Conservation (phyloP, 2,797 vertebrate species). For the Alouatta caraya region DNA sequence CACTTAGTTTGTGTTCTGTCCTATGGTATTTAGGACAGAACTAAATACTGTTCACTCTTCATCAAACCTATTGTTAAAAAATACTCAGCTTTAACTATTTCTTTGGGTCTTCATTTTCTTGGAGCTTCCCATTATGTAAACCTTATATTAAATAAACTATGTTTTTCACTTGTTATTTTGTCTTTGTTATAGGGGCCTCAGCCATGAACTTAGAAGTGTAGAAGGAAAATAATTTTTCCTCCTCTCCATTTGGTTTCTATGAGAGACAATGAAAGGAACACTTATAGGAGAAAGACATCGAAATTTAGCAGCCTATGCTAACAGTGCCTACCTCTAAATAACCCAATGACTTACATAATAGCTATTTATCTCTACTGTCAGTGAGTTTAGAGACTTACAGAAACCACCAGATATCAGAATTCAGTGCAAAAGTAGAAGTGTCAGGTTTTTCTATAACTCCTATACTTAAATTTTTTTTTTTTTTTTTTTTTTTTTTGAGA, state of each 20-base stretch:
- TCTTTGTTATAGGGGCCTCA: background rate
- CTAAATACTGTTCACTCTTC: background rate
- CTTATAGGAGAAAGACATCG: background rate
- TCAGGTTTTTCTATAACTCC: background rate
- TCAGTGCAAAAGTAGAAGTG: background rate
- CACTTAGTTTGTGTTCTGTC: background rate
- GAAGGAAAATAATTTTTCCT: background rate
- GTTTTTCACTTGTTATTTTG: background rate
- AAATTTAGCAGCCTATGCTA: background rate
- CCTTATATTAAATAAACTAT: background rate
- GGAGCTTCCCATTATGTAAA: background rate
- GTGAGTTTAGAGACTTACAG: background rate
- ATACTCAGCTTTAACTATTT: background rate
- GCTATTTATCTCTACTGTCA: background rate
- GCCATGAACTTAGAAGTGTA: background rate
- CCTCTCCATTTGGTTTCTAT: background rate
- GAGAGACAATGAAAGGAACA: background rate
- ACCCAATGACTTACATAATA: background rate
- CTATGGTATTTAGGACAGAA: background rate
- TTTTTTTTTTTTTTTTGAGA: too few relatives aligned
- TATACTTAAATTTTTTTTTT: background rate
- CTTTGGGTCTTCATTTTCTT: background rate
- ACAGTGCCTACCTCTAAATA: background rate
- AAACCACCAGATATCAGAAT: background rate
- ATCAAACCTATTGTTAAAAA: background rate